Evolutionary conservation across 2,797 vertebrate genomes (phyloP).

Genomic region (Rhinella marina): DNA sequence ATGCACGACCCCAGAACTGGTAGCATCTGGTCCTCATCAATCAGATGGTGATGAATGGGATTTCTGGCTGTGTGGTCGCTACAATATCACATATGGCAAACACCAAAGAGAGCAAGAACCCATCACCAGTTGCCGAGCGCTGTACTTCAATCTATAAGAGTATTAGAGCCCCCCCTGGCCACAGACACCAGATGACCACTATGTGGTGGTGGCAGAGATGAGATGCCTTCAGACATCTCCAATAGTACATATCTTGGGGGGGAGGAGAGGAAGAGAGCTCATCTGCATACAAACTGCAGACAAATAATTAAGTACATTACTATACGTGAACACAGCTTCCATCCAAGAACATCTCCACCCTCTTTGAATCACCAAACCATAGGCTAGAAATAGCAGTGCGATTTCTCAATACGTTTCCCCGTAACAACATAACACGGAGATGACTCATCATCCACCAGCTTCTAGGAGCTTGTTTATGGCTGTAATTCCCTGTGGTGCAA

Average conservation of each 20-base stretch:
- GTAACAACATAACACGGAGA: neutral
- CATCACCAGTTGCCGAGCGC: neutral
- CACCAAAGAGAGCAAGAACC: neutral
- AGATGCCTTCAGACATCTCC: neutral
- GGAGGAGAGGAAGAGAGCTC: no score
- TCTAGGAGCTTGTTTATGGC: neutral
- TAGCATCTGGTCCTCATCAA: neutral
- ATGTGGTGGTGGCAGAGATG: neutral
- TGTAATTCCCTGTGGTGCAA: neutral
- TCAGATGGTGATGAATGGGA: neutral
- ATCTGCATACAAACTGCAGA: neutral
- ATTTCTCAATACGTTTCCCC: neutral
- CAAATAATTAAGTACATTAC: neutral
- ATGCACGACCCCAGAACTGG: neutral
- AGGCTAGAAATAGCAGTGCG: neutral
- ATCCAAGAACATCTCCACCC: neutral
- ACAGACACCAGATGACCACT: neutral
- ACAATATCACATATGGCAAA: neutral
- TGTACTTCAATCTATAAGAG: neutral
- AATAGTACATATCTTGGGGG: no score
- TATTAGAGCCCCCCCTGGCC: neutral
- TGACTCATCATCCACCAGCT: neutral
- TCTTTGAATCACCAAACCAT: constrained; percentile 18
- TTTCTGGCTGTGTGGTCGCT: neutral
- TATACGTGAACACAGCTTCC: neutral